These are phyloP conservation scores for Corythaeola cristata DNA, from an alignment of 2,113 vertebrate genomes.

Conservation along the genomic window DNA sequence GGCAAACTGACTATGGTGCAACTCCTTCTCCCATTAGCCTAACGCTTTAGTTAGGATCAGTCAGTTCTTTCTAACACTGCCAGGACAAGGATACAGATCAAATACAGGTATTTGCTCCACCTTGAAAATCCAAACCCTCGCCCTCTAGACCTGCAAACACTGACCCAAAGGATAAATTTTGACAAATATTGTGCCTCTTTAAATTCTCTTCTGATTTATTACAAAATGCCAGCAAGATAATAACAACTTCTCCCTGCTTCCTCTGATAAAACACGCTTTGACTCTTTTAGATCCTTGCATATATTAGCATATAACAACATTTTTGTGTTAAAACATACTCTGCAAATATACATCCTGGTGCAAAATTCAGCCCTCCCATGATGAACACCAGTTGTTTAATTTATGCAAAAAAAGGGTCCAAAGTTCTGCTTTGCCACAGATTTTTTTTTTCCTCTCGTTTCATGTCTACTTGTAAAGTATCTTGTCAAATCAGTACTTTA, in stretches of 20 bases:
- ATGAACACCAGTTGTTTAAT: not conserved
- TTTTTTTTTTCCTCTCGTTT: not conserved
- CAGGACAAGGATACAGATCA: not conserved
- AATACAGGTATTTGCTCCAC: not conserved
- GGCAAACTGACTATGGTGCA: not conserved
- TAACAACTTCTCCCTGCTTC: not conserved
- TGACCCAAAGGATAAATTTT: not conserved
- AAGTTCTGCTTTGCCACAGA: not conserved
- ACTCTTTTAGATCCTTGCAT: not conserved
- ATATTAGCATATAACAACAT: not conserved
- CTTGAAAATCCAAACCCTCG: not conserved
- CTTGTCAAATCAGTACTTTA: slow-evolving; percentile 30
- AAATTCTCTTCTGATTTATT: not conserved
- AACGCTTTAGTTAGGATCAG: not conserved
- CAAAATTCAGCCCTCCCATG: not conserved
- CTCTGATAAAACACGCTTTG: not conserved
- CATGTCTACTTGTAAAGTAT: not conserved
- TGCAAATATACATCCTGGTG: not conserved
- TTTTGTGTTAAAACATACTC: not conserved
- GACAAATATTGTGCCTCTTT: not conserved
- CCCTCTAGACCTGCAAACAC: not conserved
- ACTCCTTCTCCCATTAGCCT: not conserved
- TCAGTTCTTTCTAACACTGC: not conserved
- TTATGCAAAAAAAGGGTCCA: not conserved
- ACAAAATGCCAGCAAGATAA: not conserved